Conservation (phyloP, 2,797 vertebrate species). For the Sciurus carolinensis region DNA sequence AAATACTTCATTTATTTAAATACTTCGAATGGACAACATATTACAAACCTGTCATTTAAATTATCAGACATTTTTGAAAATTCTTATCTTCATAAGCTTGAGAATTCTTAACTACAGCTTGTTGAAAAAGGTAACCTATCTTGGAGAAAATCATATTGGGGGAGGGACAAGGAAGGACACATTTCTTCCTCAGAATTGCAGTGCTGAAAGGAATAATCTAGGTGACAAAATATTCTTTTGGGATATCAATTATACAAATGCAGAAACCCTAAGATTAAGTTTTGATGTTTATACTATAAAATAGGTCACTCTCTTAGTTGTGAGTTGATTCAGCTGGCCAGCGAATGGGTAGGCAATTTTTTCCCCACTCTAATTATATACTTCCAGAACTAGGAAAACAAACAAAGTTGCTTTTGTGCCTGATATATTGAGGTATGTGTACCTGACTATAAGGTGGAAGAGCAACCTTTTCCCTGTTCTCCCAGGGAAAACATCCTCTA, state of each 20-base stretch:
- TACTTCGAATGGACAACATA: neutral
- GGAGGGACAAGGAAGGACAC: neutral
- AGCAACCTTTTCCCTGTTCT: neutral
- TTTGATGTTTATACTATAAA: constrained; percentile 4
- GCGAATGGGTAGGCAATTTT: neutral
- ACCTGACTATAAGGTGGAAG: neutral
- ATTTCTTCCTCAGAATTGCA: constrained; percentile 10
- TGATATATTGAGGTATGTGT: neutral
- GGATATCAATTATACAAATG: constrained; percentile 14
- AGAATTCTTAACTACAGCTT: neutral
- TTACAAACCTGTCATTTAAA: neutral
- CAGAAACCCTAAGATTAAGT: constrained; percentile 13
- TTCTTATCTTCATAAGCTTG: neutral
- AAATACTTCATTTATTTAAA: too few relatives aligned
- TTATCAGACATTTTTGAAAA: neutral
- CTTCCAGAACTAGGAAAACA: neutral
- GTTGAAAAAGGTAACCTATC: constrained; percentile 18
- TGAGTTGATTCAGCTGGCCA: neutral
- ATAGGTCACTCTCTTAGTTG: neutral
- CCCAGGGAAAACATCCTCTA: neutral
- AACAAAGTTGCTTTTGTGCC: neutral
- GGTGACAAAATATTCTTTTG: neutral
- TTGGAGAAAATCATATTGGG: neutral
- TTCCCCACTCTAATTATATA: neutral
- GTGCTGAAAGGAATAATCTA: neutral